Base-by-base conservation (phyloP, 2,797 vertebrate species). In the Sebastolobus altivelis region DNA sequence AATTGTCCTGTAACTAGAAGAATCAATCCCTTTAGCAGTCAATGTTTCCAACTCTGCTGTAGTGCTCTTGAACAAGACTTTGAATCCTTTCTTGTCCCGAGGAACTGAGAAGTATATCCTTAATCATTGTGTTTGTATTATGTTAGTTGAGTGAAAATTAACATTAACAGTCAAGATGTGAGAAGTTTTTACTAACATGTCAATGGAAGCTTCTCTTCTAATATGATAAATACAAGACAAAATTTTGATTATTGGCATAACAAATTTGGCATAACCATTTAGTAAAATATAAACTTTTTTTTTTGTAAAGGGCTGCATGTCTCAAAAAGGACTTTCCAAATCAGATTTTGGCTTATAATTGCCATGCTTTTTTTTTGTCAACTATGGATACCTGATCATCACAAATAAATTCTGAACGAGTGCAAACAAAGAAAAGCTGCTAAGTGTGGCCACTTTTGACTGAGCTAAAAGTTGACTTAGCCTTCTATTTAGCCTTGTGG, bases 401-500 rank as follows among this genome's bases (percentile, higher is more conserved):
- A 22, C n/a, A 16, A 63, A 40, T 63, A 40, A 1, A 63, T 40
- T 63, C n/a, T 38, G 2, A 62, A 62, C 6, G 12, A 25, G 60
- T 56, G 55, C 5, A 62, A 13, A 62, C 6, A 69, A 68, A 7
- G 11, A 38, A 38, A 27, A 22, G 54, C 7, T 35, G 31, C 66
- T n/a, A n/a, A n/a, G n/a, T n/a, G 11, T n/a, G 25, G 16, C 14
- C 25, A 65, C 5, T 55, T 65, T 38, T 76, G 25, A 25, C 29
- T 61, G 6, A 49, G 29, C 56, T 65, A 22, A 49, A 54, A 8
- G 14, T 11, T 56, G 11, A 62, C 11, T 66, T 1, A 54, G 22
- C 4, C 1, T 14, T 77, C 38, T 85, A 85, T 38, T 46, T 87
- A 65, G 55, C 25, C 16, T 80, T 91, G 2, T 38, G 40, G 38